phyloP scores from a whole-genome alignment of 2,797 vertebrate species.

The Neosalanx taihuensis region DNA sequence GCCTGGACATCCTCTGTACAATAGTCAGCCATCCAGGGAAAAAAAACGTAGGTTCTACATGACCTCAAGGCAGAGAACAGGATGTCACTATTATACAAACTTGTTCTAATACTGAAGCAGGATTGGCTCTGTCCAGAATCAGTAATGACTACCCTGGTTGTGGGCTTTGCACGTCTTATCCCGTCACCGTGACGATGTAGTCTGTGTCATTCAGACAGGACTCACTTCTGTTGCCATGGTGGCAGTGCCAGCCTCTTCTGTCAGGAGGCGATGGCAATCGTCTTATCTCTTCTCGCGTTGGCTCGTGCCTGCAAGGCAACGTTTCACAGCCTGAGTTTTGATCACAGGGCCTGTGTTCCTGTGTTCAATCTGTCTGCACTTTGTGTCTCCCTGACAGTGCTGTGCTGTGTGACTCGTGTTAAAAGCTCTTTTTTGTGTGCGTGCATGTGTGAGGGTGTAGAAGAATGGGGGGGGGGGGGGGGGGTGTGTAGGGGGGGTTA shows the following conservation, averaged over 20 bases:
- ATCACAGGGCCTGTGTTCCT: slow-evolving; percentile 45
- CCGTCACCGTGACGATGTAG: not conserved
- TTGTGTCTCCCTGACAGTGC: slow-evolving; percentile 33
- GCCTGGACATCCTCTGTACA: not conserved
- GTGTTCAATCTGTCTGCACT: slow-evolving; percentile 32
- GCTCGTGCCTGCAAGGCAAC: slow-evolving; percentile 16
- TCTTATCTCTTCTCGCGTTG: slow-evolving; percentile 30
- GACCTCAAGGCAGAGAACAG: not conserved
- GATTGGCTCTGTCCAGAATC: too few species aligned
- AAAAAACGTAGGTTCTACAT: not conserved
- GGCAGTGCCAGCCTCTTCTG: slow-evolving; percentile 15
- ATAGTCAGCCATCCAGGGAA: not conserved
- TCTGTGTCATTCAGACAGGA: not conserved
- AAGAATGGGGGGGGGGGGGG: not conserved
- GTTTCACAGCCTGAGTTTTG: slow-evolving; percentile 38
- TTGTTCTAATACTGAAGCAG: too few species aligned
- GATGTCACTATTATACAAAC: not conserved
- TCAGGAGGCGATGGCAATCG: slow-evolving; percentile 19
- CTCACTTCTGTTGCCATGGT: not conserved
- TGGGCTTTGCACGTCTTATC: too few species aligned
- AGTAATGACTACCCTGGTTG: too few species aligned
- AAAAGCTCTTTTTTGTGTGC: slow-evolving; percentile 14
- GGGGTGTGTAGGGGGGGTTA: not conserved
- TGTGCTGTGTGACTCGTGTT: slow-evolving; percentile 15
- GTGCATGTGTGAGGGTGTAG: too few species aligned